Base-by-base conservation (phyloP, 2,888 invertebrate genomes). In the Apodemia hepburni region DNA sequence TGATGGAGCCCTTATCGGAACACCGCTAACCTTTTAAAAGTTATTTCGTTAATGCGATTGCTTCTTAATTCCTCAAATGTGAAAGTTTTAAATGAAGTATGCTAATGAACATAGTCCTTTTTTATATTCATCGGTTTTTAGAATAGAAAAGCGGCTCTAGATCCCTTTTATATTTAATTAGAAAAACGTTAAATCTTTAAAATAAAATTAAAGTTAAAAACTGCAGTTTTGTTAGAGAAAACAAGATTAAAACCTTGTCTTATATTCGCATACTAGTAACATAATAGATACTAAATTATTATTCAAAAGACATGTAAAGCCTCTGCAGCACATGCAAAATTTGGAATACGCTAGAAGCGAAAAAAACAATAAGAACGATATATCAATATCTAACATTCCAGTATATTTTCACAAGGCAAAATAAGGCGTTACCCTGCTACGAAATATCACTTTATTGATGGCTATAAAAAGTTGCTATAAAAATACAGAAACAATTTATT, bases 401-500 rank as follows among this genome's bases (percentile, higher is more conserved):
- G 38, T 38, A 38, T 12, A n/a, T n/a, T 33, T 1, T 38, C 38
- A 45, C 15, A n/a, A 45, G 15, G 42, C 42, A 11, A 12, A 45
- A 45, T 7, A n/a, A 45, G n/a, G n/a, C 45, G 45, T n/a, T 45
- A 17, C 8, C 45, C 45, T n/a, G 54, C 27, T 12, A 12, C 12
- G 15, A 54, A 54, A 27, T 15, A 29, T 54, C 12, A 29, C 18
- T 51, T 54, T 54, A 29, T 54, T 54, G 54, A 2, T 7, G 15
- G 54, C 54, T 15, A 27, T 54, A 54, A 54, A 54, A 29, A 54
- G 6, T n/a, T 15, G 45, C 45, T n/a, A 45, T 45, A 45, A 45
- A 45, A 45, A 45, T 45, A 45, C 45, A 54, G 54, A 54, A 54
- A 54, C 54, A 54, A 54, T 54, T 54, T 22, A 54, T 54, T 54